Evolutionary conservation across 92 coral and sea anemone species (phyloP), one percentile per base, ranked within the genome.

Genomic region (Desmophyllum pertusum): DNA sequence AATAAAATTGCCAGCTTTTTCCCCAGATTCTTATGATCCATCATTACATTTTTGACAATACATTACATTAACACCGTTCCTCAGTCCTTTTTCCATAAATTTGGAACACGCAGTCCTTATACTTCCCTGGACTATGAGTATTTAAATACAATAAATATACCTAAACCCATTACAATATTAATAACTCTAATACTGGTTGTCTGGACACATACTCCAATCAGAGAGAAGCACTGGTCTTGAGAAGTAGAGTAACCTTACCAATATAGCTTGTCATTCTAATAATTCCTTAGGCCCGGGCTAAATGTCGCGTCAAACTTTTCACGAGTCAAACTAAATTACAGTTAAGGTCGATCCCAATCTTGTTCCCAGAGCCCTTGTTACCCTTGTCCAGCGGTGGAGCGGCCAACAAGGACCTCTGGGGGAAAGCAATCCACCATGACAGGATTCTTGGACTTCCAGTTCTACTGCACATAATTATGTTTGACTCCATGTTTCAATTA

Each of bases 121-220:
- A 48, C 50, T 25, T 67, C 66, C 76, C 43, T 27, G 67, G 39
- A 68, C 84, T 68, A 43, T 48, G 84, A 80, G 76, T 68, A 67
- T 17, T 80, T 67, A 68, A 80, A 80, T 80, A 80, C 46, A 46
- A 36, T 80, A 80, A 78, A 78, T 80, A 80, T 48, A 18, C 41
- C 36, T 11, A 38, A 80, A 50, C 84, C 76, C 41, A 46, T 38
- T 36, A 35, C 29, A 69, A 51, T 50, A 15, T 51, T 80, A 80
- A 80, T 70, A 80, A 4, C 0, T 14, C 71, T 37, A 66, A 31
- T 15, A 31, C 36, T 25, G 15, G 63, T 55, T 55, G 63, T 55
- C 31, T n/a, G 31, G 63, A 23, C 30, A 0, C 30, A n/a, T 18
- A 53, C 61, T 53, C 27, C 61, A 53, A 53, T 53, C 61, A 53